phyloP scores from a whole-genome alignment of 2,113 vertebrate species.

The Carlito syrichta region DNA sequence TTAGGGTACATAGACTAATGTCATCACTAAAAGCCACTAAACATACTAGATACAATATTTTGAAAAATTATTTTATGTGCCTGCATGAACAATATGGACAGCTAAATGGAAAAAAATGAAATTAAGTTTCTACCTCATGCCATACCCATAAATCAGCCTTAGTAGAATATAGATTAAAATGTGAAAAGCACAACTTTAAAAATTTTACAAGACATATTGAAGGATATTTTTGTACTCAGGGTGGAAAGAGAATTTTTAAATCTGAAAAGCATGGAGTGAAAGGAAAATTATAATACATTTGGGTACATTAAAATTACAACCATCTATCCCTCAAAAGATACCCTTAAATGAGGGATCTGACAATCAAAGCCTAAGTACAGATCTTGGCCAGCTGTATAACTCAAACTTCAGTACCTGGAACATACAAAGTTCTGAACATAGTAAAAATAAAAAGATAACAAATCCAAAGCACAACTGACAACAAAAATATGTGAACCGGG shows the following conservation, averaged over 20 bases:
- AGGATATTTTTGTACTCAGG: not conserved
- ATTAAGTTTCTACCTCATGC: not conserved
- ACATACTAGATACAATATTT: not conserved
- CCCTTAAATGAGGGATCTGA: not conserved
- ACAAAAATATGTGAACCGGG: not conserved
- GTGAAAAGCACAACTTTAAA: constrained; percentile 6
- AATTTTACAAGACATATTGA: constrained; percentile 17
- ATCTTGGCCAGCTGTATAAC: not conserved
- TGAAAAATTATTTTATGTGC: not conserved
- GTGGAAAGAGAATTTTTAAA: constrained; percentile 27
- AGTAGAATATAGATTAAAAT: not conserved
- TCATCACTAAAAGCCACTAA: not conserved
- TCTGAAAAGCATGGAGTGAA: not conserved
- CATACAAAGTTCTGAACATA: not conserved
- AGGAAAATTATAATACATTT: not conserved
- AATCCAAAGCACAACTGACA: not conserved
- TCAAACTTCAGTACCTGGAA: not conserved
- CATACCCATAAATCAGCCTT: not conserved
- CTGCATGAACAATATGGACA: not conserved
- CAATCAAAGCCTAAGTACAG: not conserved
- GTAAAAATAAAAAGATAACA: not conserved
- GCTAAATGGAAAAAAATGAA: not conserved
- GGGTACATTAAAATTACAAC: not conserved
- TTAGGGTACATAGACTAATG: not conserved
- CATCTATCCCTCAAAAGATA: not conserved